Conservation (phyloP, 1,140 invertebrate genomes). For the Uloborus diversus region DNA sequence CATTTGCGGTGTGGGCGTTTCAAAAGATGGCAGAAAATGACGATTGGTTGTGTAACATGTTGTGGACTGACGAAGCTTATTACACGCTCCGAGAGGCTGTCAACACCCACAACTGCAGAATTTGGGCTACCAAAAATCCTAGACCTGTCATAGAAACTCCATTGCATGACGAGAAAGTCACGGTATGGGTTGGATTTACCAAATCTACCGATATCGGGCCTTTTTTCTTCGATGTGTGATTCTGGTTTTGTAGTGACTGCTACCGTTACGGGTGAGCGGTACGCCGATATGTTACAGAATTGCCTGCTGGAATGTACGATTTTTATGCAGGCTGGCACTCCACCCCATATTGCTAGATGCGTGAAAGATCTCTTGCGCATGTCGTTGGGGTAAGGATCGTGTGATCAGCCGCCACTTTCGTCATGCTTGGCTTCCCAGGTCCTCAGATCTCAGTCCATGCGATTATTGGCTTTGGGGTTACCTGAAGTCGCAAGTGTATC, state of each 20-base stretch:
- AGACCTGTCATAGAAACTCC: not conserved
- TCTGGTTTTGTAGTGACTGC: not conserved
- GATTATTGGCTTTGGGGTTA: constrained; percentile 41
- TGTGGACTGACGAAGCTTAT: not conserved
- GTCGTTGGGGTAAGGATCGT: not conserved
- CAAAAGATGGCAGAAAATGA: not conserved
- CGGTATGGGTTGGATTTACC: constrained; percentile 16
- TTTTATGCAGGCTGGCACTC: constrained; percentile 3
- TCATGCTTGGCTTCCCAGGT: constrained; percentile 9
- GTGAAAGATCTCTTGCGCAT: too few relatives aligned
- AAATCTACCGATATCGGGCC: not conserved
- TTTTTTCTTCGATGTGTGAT: not conserved
- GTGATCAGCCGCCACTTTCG: not conserved
- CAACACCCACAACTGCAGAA: constrained; percentile 8
- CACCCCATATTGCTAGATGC: not conserved
- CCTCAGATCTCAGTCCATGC: constrained; percentile 18
- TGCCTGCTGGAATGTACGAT: not conserved
- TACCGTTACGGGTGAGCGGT: not conserved
- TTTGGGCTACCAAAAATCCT: not conserved
- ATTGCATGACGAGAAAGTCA: not conserved
- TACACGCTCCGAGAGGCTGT: not conserved
- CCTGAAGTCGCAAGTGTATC: constrained; percentile 8
- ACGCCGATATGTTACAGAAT: not conserved
- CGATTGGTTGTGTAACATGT: not conserved
- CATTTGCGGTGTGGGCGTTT: not conserved